A percentile compares a stretch with the other conserved stretches of the same genome.
Conservation (phyloP, 1,140 invertebrate genomes). For the Grapholita molesta region DNA sequence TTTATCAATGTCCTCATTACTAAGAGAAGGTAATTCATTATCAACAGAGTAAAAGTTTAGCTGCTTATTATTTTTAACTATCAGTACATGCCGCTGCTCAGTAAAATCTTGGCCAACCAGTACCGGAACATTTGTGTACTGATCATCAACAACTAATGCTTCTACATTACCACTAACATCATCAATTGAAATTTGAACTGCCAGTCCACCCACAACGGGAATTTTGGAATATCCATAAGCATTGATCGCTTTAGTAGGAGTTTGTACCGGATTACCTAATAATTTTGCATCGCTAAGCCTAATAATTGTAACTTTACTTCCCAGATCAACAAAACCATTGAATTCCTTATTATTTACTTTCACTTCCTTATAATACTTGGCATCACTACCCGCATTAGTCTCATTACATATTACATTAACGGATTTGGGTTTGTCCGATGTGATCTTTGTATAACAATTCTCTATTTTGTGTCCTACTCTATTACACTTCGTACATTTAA, state of each 20-base stretch:
- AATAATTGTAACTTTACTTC: too few relatives aligned
- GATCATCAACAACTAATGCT: neutral
- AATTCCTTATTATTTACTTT: too few relatives aligned
- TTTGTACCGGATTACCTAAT: neutral
- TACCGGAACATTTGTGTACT: neutral
- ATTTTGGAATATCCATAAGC: neutral
- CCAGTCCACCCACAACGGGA: neutral
- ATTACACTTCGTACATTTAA: neutral
- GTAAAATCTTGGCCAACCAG: neutral
- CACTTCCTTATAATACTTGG: neutral
- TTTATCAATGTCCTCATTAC: too few relatives aligned
- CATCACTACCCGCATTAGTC: neutral
- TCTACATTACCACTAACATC: neutral
- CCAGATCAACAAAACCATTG: too few relatives aligned
- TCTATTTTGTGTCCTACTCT: neutral
- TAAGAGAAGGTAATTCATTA: too few relatives aligned
- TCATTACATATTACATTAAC: neutral
- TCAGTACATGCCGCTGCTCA: neutral
- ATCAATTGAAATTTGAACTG: neutral
- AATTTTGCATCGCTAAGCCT: neutral
- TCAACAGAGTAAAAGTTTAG: too few relatives aligned
- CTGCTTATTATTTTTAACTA: too few relatives aligned
- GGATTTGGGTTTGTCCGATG: neutral
- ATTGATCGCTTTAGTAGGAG: neutral
- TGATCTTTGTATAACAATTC: neutral